Evolutionary conservation across 2,888 invertebrate genomes (phyloP), one percentile per base, ranked within the genome.

Genomic region (Vandiemenella viatica): DNA sequence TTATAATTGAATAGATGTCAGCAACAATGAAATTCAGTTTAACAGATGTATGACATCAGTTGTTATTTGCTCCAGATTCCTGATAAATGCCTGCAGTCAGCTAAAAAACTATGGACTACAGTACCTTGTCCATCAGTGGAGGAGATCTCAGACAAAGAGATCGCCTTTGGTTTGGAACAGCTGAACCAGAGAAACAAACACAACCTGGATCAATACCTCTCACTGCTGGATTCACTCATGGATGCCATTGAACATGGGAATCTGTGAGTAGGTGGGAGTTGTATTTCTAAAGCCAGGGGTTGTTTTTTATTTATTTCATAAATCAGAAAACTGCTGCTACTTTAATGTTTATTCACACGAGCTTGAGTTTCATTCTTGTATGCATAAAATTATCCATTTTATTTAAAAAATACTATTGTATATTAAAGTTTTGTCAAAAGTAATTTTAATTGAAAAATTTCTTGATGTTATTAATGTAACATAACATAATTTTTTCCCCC

Each of bases 241-340:
- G 65, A 72, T 16, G 70, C 75, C 22, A 67, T 80, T 23, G 65
- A 74, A 8, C 65, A 72, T 52, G 69, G 75, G 37, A 72, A 69
- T 60, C 62, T 74, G 63, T 69, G 60, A 67, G 68, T 63, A 38
- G n/a, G n/a, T n/a, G n/a, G n/a, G n/a, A n/a, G n/a, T n/a, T n/a
- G 8, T 44, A 13, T 38, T n/a, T 13, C 15, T n/a, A 15, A 17
- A 7, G 17, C 8, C n/a, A 10, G 4, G 32, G 22, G 20, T 10
- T 32, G 22, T 45, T 15, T 45, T 10, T 2, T 26, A 16, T 32
- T 13, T 45, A 16, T 26, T 7, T 45, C 3, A 18, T 13, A 10
- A 16, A 45, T 10, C 16, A 18, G n/a, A 38, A 26, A 5, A n/a
- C n/a, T n/a, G n/a, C n/a, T n/a, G n/a, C n/a, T n/a, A n/a, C n/a